Conservation (phyloP, 2,888 invertebrate genomes). For the Parnassius mnemosyne region DNA sequence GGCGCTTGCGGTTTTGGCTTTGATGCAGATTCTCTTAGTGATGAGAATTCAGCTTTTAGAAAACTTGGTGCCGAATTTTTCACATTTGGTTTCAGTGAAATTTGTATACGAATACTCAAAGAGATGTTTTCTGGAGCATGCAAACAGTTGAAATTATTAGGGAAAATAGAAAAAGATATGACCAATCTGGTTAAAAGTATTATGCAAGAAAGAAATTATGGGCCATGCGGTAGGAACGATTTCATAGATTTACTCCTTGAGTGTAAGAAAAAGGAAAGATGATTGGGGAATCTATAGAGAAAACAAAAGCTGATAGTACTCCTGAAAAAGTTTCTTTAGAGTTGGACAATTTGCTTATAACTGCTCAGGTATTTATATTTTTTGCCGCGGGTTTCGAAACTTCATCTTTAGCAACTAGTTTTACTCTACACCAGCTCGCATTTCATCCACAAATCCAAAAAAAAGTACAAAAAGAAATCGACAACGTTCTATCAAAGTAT, state of each 20-base stretch:
- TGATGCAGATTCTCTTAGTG: no score
- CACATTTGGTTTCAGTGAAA: slow-evolving; percentile 18
- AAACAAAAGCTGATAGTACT: slow-evolving; percentile 23
- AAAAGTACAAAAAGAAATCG: no score
- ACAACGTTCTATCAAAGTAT: no score
- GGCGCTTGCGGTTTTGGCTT: no score
- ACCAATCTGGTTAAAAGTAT: slow-evolving; percentile 31
- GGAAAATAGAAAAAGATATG: slow-evolving; percentile 45
- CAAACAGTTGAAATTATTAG: slow-evolving; percentile 41
- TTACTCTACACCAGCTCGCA: no score
- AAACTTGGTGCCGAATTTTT: no score
- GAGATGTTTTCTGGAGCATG: slow-evolving; percentile 46
- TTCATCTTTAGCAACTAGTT: no score
- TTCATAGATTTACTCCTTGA: slow-evolving; percentile 31
- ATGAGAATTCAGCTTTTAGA: no score
- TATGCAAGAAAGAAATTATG: slow-evolving; percentile 26
- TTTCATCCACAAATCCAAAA: no score
- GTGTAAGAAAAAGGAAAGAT: slow-evolving; percentile 29
- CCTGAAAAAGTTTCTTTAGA: slow-evolving; percentile 20
- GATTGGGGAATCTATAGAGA: slow-evolving; percentile 30
- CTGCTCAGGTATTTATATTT: no score
- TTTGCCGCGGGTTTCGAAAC: no score
- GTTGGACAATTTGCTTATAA: no score
- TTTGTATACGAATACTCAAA: slow-evolving; percentile 33
- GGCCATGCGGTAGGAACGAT: slow-evolving; percentile 28